Evolutionary conservation across 2,113 vertebrate species (phyloP).

Genomic region (Falco punctatus): DNA sequence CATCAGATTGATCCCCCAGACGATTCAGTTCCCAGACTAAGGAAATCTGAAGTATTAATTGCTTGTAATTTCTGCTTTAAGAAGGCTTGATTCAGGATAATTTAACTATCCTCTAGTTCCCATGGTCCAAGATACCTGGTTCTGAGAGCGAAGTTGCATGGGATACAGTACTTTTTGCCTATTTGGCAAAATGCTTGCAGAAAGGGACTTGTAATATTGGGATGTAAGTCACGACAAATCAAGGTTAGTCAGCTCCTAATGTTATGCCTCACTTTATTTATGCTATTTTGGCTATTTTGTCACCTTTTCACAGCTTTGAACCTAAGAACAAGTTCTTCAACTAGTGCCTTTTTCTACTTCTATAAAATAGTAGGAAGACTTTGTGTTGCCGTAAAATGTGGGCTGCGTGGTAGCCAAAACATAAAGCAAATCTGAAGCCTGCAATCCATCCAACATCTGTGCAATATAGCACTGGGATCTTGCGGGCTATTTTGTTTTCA

Average conservation of each 20-base stretch:
- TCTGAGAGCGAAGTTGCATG: background rate
- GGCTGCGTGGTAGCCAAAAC: background rate
- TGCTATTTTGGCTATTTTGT: background rate
- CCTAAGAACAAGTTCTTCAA: background rate
- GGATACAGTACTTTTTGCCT: background rate
- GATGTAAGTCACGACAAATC: background rate
- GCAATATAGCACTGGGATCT: background rate
- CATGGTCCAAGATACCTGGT: background rate
- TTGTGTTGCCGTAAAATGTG: background rate
- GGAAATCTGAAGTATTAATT: constrained; percentile 57
- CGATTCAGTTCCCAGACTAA: constrained; percentile 62
- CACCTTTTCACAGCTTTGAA: background rate
- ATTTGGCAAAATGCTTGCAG: background rate
- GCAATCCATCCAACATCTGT: background rate
- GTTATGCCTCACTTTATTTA: background rate
- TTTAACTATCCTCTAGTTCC: background rate
- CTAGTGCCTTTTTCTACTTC: background rate
- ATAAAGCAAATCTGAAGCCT: background rate
- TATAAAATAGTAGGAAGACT: background rate
- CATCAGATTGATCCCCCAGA: constrained; percentile 55
- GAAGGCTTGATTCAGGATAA: background rate
- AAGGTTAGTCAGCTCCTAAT: background rate
- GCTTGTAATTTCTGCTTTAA: constrained; percentile 10
- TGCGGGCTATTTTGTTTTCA: background rate
- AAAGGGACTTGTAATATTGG: background rate